Base-by-base conservation (phyloP, 2,888 invertebrate genomes). In the Nipponacmea schrenckii region DNA sequence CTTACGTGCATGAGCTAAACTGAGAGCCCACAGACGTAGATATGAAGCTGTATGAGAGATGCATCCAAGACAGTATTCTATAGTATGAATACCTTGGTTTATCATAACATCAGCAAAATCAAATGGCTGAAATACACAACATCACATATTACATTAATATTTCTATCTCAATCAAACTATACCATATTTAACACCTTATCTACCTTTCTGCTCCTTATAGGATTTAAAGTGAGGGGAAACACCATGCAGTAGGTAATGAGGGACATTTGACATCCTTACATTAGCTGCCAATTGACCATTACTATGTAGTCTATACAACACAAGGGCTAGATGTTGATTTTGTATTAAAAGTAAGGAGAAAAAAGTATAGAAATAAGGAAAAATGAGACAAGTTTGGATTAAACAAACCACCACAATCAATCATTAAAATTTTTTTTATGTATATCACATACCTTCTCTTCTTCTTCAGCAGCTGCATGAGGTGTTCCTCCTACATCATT, bases 11-110 rank as follows among this genome's bases (percentile, higher is more conserved):
- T 99, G 99, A 86, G 99, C 99, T 69, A 99, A 92, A 68, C 98
- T 98, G 78, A 99, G 92, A 80, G 99, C 98, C 99, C 99, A 99
- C 82, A 99, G 92, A 82, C 99, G 97, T 77, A 99, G 93, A 91
- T 99, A 99, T 3, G 98, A 98, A 45, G 99, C 99, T 45, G 99
- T 99, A 91, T 99, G 98, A 0, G 98, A 98, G 68, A 99, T 95
- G 78, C 97, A 97, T 75, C 98, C 98, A 82, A 99, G 92, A 79
- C 98, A 97, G 90, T 96, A 99, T 91, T 99, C 98, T 89, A 98
- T 98, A 0, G 98, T 98, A 91, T 99, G 98, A 89, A 99, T 99
- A 10, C 94, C 95, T 91, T 96, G 96, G 89, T 95, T 94, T 83
- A 98, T 96, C 91, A 96, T 93, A 78, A 96, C 90, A 87, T 98